Evolutionary conservation across 2,888 invertebrate species (phyloP).

Genomic region (Leptopilina myrica): DNA sequence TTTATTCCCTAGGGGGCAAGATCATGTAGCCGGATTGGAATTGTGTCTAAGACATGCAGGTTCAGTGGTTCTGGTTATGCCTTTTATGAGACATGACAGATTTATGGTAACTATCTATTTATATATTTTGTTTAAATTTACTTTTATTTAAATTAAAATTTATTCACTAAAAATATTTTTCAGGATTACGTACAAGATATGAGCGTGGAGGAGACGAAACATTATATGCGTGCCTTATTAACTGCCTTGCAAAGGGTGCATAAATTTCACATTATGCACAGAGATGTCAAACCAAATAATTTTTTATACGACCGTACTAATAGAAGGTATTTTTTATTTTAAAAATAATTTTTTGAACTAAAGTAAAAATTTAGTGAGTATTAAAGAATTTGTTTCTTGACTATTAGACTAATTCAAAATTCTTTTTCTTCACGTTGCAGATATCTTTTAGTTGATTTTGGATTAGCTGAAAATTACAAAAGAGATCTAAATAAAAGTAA

Average conservation of each 20-base stretch:
- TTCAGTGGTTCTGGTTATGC: slow-evolving; percentile 92
- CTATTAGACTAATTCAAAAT: not conserved
- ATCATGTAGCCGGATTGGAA: slow-evolving; percentile 89
- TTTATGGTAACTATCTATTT: slow-evolving; percentile 83
- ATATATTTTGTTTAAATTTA: slow-evolving; percentile 13
- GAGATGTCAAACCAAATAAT: slow-evolving; percentile 95
- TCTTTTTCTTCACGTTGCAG: slow-evolving; percentile 71
- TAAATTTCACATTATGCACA: slow-evolving; percentile 89
- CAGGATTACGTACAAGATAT: slow-evolving; percentile 87
- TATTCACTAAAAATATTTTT: slow-evolving; percentile 56
- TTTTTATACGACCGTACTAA: slow-evolving; percentile 89
- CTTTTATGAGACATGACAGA: slow-evolving; percentile 89
- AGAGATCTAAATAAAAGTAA: slow-evolving; percentile 56
- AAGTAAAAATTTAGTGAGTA: slow-evolving; percentile 17
- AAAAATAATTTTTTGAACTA: not conserved
- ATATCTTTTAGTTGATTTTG: slow-evolving; percentile 92
- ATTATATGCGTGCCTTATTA: slow-evolving; percentile 89
- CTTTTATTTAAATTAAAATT: not conserved
- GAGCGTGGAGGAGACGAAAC: slow-evolving; percentile 83
- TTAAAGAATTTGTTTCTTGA: too few relatives aligned
- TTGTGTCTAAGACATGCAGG: slow-evolving; percentile 87
- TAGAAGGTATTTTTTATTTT: slow-evolving; percentile 77
- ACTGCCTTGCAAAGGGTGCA: slow-evolving; percentile 89
- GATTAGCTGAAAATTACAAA: slow-evolving; percentile 85
- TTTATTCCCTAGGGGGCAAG: slow-evolving; percentile 82